Evolutionary conservation across 2,113 vertebrate genomes (phyloP).

Genomic region (Sisor rabdophorus): DNA sequence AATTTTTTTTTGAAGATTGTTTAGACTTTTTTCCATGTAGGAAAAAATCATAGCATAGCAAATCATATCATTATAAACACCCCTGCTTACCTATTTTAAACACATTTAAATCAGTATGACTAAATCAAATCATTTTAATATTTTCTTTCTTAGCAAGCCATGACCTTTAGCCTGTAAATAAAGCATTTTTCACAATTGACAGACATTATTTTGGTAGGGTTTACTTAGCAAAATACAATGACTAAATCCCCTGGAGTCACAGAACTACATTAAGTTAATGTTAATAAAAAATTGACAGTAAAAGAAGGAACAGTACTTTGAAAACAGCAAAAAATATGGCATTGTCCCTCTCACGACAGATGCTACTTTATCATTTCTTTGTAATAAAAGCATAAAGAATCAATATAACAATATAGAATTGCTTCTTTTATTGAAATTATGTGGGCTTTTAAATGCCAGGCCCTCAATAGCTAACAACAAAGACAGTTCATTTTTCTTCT

Average conservation of each 20-base stretch:
- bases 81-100: neutral
- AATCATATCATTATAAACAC: conserved; percentile 14
- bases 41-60: neutral
- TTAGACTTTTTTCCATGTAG: neutral
- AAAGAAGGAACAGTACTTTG: conserved; percentile 35
- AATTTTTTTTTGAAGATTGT: neutral
- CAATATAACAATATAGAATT: neutral
- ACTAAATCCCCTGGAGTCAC: conserved; percentile 68
- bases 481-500: neutral
- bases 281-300: conserved; percentile 68
- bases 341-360: neutral
- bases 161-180: conserved; percentile 78
- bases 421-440: neutral
- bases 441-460: conserved; percentile 1
- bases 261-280: conserved; percentile 67
- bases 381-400: neutral
- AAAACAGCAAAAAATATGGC: neutral
- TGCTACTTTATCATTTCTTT: conserved; percentile 4
- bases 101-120: neutral
- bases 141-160: conserved; percentile 41
- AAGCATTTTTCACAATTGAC: conserved; percentile 71
- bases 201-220: conserved; percentile 71
- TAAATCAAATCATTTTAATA: conserved; percentile 3
- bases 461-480: neutral
- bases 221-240: conserved; percentile 60